phyloP scores from a whole-genome alignment of 2,113 vertebrate species.

The Pavo muticus region DNA sequence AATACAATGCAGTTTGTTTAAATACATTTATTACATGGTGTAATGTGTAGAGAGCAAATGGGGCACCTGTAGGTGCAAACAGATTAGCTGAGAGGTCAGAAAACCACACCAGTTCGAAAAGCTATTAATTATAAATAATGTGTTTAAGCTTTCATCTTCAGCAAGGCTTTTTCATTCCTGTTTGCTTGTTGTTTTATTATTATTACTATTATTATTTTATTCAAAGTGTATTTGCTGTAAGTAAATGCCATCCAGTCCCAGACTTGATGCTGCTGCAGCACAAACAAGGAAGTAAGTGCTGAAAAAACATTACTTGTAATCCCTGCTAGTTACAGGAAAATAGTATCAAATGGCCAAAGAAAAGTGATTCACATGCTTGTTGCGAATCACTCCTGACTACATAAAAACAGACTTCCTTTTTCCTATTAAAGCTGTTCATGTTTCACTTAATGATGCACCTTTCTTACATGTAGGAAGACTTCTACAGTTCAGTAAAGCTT shows the following conservation, averaged over 20 bases:
- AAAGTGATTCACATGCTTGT: not conserved
- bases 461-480: not conserved
- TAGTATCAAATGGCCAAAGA: not conserved
- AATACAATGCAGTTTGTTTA: not conserved
- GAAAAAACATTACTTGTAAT: not conserved
- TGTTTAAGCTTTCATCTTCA: not conserved
- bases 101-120: not conserved
- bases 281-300: slow-evolving; percentile 37
- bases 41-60: not conserved
- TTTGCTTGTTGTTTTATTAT: not conserved
- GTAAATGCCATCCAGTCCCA: not conserved
- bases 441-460: not conserved
- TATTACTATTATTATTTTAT: too few relatives aligned
- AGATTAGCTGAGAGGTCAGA: not conserved
- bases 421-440: not conserved
- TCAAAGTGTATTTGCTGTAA: not conserved
- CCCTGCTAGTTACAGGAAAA: not conserved
- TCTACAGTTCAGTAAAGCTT: not conserved
- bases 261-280: not conserved
- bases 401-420: not conserved
- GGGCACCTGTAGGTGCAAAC: not conserved
- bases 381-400: not conserved
- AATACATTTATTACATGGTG: not conserved
- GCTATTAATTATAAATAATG: not conserved
- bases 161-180: not conserved